A percentile compares a stretch with the other conserved stretches of the same genome.
These are phyloP conservation scores for Ferdinandea cuprea DNA, from an alignment of 2,888 invertebrate species.

Conservation along the genomic window DNA sequence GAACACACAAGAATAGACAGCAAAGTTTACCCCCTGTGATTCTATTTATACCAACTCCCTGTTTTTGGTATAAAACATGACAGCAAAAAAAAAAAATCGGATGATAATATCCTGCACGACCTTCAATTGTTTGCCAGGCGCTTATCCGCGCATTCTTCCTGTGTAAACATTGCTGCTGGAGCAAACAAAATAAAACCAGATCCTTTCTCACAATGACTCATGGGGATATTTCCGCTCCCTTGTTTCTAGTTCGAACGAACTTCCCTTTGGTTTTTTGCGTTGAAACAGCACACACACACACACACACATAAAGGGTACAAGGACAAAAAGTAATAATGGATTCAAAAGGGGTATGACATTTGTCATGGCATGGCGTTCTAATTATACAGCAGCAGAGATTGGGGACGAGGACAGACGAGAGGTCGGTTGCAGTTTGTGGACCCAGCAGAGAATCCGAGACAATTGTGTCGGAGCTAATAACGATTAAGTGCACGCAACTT, in stretches of 20 bases:
- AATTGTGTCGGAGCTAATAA: constrained; percentile 71
- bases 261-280: constrained; percentile 23
- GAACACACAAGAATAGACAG: constrained; percentile 65
- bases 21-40: constrained; percentile 60
- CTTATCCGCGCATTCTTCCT: constrained; percentile 69
- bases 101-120: constrained; percentile 70
- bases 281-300: too few relatives aligned
- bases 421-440: constrained; percentile 14
- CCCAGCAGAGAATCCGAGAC: constrained; percentile 43
- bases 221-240: constrained; percentile 60
- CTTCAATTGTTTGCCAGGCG: constrained; percentile 73
- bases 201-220: constrained; percentile 50
- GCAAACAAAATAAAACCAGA: constrained; percentile 12
- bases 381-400: constrained; percentile 63
- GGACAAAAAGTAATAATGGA: constrained; percentile 56
- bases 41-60: constrained; percentile 44
- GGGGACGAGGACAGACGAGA: constrained; percentile 36
- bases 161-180: constrained; percentile 52
- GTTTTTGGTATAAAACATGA: neutral
- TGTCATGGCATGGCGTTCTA: constrained; percentile 64
- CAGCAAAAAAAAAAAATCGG: constrained; percentile 12
- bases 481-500: constrained; percentile 73
- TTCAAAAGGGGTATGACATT: constrained; percentile 62
- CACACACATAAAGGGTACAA: constrained; percentile 33
- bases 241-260: constrained; percentile 6